These are phyloP conservation scores for Platycheirus albimanus DNA, from an alignment of 2,888 invertebrate genomes.

Conservation along the genomic window DNA sequence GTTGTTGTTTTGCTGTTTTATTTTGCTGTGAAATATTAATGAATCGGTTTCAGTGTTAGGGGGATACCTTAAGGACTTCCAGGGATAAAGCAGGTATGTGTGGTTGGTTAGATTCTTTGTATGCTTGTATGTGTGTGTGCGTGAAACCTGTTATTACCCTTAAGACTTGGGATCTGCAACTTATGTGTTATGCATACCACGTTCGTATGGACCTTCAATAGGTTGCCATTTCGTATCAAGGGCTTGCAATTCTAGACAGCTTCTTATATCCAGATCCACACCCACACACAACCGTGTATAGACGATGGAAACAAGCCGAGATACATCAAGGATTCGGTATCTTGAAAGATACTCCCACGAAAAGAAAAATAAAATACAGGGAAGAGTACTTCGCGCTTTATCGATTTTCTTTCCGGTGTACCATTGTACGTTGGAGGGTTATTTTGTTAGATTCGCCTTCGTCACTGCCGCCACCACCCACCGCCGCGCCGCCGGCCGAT, in stretches of 20 bases:
- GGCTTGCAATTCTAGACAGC: conserved; percentile 39
- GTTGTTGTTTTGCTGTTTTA: too few species aligned
- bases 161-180: conserved; percentile 14
- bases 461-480: background rate
- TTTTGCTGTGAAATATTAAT: conserved; percentile 65
- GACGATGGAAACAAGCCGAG: background rate
- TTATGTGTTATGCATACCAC: conserved; percentile 13
- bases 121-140: background rate
- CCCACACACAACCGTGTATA: background rate
- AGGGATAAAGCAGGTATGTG: background rate
- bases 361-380: too few species aligned
- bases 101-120: background rate
- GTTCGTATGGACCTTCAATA: conserved; percentile 15
- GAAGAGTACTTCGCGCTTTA: conserved; percentile 55
- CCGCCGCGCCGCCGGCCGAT: conserved; percentile 28
- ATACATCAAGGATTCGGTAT: conserved; percentile 24
- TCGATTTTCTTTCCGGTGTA: conserved; percentile 64
- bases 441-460: conserved; percentile 7
- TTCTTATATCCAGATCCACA: conserved; percentile 1
- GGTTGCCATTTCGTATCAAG: conserved; percentile 4
- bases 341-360: conserved; percentile 1
- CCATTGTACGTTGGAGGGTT: conserved; percentile 35
- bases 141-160: conserved; percentile 18
- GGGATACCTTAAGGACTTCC: conserved; percentile 33
- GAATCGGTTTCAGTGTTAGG: conserved; percentile 49